A percentile compares a stretch with the other conserved stretches of the same genome.
These are phyloP conservation scores for Plutomurus gul DNA, from an alignment of 1,140 invertebrate species.

Conservation along the genomic window DNA sequence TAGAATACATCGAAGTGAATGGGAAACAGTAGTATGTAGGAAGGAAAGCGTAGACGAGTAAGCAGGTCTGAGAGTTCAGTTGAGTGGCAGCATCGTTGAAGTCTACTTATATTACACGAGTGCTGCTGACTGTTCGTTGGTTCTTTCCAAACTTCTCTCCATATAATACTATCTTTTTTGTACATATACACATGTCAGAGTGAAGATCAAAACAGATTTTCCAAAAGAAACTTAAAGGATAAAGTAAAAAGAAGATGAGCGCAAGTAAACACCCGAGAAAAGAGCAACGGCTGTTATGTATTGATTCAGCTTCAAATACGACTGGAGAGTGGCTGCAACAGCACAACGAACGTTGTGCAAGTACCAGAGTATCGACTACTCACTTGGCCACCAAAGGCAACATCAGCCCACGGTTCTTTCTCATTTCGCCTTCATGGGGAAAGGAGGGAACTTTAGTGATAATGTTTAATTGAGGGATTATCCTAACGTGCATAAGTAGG, in stretches of 20 bases:
- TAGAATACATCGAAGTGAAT: not conserved
- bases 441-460: conserved; percentile 1
- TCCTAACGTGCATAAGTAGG: not conserved
- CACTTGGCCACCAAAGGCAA: too few species aligned
- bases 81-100: not conserved
- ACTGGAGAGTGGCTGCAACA: not conserved
- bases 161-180: not conserved
- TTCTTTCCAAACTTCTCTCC: not conserved
- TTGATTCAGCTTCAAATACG: conserved; percentile 1
- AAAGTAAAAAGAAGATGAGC: not conserved
- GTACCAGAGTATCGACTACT: too few species aligned
- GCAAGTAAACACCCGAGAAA: conserved; percentile 11
- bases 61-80: too few species aligned
- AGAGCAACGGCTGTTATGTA: conserved; percentile 8
- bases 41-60: not conserved
- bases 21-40: not conserved
- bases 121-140: too few species aligned
- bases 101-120: too few species aligned
- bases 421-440: not conserved
- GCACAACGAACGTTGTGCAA: not conserved
- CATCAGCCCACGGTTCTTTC: not conserved
- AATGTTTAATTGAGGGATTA: conserved; percentile 11
- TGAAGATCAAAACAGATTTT: conserved; percentile 6
- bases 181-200: not conserved
- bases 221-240: conserved; percentile 1